phyloP scores from a whole-genome alignment of 2,888 invertebrate species.

The Linnaemya vulpina region DNA sequence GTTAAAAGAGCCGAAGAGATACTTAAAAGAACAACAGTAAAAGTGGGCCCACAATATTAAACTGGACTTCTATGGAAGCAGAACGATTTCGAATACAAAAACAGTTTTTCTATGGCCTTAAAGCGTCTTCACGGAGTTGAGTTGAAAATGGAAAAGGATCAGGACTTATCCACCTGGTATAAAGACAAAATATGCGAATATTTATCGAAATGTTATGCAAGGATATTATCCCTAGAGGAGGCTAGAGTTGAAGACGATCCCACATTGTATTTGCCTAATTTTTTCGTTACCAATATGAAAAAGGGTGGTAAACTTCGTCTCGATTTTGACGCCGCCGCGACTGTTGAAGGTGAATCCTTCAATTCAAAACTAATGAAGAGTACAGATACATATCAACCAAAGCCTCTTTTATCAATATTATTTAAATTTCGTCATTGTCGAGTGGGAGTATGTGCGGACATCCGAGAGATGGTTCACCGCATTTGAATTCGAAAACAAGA shows the following conservation, averaged over 20 bases:
- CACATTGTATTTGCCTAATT: constrained; percentile 29
- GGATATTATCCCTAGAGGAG: too few species aligned
- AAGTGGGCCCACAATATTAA: constrained; percentile 13
- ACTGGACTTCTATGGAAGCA: constrained; percentile 38
- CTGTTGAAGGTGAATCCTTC: constrained; percentile 41
- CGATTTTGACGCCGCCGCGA: constrained; percentile 57
- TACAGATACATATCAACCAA: constrained; percentile 56
- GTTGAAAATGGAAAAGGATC: constrained; percentile 29
- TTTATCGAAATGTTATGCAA: neutral
- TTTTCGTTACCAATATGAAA: constrained; percentile 18
- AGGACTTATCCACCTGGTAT: constrained; percentile 2
- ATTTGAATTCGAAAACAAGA: constrained; percentile 55
- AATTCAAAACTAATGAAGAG: constrained; percentile 53
- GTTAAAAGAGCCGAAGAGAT: constrained; percentile 47
- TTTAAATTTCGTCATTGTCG: too few species aligned
- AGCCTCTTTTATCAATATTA: constrained; percentile 54
- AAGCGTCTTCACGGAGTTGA: too few species aligned
- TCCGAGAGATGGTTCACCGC: constrained; percentile 49
- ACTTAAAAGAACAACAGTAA: constrained; percentile 19
- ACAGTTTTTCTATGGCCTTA: constrained; percentile 36
- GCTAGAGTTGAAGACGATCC: neutral
- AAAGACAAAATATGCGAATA: constrained; percentile 21
- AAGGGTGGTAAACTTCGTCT: constrained; percentile 27
- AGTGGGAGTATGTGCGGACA: constrained; percentile 43
- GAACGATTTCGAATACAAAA: constrained; percentile 11